Base-by-base conservation (phyloP, 2,797 vertebrate species). In the Nothura maculosa region DNA sequence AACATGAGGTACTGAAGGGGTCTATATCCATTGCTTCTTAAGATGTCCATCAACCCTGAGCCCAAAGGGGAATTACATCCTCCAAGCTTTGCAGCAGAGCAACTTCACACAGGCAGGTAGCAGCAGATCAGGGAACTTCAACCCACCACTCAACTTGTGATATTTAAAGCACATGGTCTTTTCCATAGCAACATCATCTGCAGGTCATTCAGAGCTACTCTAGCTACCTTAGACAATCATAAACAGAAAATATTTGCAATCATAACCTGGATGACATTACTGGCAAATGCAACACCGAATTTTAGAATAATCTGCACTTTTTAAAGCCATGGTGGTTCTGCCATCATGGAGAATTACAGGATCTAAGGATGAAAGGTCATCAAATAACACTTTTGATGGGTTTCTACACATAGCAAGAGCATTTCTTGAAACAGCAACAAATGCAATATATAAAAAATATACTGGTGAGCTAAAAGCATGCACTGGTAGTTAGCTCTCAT, bases 201-300 rank as follows among this genome's bases (percentile, higher is more conserved):
- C 24, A 67, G 83, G 50, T 52, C 15, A 32, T 68, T 75, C 82
- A 48, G 48, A 84, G 54, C 58, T 82, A 55, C 45, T 69, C 58
- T 52, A 80, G 52, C 57, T 91, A 12, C 50, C 58, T 81, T 28
- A 78, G 67, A 67, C 43, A 88, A 67, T n/a, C 50, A 40, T 40
- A 81, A 85, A 77, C 34, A 62, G 21, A 82, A 93, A 70, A 24
- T 28, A 43, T 55, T 89, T 77, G 66, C 81, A 90, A 62, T 76
- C 72, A 22, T 30, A 52, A 36, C 40, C 48, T 83, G 52, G 48
- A 55, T 48, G 45, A 13, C 40, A 78, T n/a, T 36, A 45, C n/a
- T 61, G 74, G 45, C 72, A 38, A 64, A 75, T 47, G 50, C 57
- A 90, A 76, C 57, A 77, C 45, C 0, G 0, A 55, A 21, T 42